Percentiles rank a stretch among this genome's conserved stretches.
These are phyloP conservation scores for Ageneiosus marmoratus DNA, from an alignment of 2,113 vertebrate species.

Conservation along the genomic window DNA sequence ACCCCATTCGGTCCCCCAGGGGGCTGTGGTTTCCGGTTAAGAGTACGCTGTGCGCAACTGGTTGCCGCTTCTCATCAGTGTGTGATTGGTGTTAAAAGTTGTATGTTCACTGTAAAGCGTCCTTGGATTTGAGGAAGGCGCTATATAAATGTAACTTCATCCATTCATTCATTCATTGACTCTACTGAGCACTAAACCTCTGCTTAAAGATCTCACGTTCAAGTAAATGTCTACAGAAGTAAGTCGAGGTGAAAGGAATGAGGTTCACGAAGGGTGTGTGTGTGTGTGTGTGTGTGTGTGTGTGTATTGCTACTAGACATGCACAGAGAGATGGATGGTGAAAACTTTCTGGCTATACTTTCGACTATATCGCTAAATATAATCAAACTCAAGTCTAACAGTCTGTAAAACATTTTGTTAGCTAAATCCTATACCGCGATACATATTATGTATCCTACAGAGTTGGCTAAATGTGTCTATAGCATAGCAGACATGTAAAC, in stretches of 20 bases:
- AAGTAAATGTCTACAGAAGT: background rate
- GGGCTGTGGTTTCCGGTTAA: too few relatives aligned
- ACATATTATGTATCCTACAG: background rate
- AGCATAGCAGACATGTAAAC: background rate
- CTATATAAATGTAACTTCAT: too few relatives aligned
- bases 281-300: background rate
- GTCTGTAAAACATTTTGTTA: background rate
- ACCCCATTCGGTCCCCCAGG: too few relatives aligned
- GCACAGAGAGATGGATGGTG: background rate
- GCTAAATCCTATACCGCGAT: background rate
- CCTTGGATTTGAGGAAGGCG: too few relatives aligned
- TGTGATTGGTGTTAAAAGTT: too few relatives aligned
- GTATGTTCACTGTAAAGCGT: too few relatives aligned
- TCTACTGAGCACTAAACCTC: background rate
- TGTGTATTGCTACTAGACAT: background rate
- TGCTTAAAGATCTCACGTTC: background rate
- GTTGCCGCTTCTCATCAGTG: too few relatives aligned
- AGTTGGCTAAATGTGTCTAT: background rate
- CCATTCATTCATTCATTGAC: too few relatives aligned
- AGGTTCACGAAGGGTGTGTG: constrained; percentile 5
- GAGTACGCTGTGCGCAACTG: too few relatives aligned
- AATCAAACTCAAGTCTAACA: background rate
- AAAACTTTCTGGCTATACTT: background rate
- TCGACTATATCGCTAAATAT: background rate
- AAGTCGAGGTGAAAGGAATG: background rate